Evolutionary conservation across 2,888 invertebrate species (phyloP), one percentile per base, ranked within the genome.

Genomic region (Hirtodrosophila cameraria): DNA sequence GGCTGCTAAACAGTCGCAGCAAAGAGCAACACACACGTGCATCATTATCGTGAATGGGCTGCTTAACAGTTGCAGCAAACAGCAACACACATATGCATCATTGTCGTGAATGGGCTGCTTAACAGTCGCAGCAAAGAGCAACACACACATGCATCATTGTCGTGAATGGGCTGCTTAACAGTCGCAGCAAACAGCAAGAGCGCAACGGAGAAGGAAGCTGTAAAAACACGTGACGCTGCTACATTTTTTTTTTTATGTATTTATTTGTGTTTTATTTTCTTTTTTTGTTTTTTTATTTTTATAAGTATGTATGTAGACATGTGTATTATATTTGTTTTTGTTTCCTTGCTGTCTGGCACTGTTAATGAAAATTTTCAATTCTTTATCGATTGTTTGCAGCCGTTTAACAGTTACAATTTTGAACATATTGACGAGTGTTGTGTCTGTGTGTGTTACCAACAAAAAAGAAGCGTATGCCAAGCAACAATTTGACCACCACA

Each of bases 351-450:
- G 43, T 8, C 38, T 43, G 18, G 59, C 59, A 50, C 15, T 48
- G 41, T 49, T 60, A 35, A 53, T 30, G 8, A 41, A n/a, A 41
- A 42, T 45, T 30, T 23, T 42, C 12, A 42, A 49, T 41, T 57
- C 7, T 54, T 35, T 45, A 55, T 59, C 12, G 28, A 46, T 71
- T 60, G 53, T 15, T 62, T 73, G 15, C 73, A 73, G 69, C 74
- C 63, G 52, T 74, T 63, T 55, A 54, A 70, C 66, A 72, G 50
- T 65, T 39, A 61, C 52, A 60, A 60, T 54, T n/a, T 61, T 55
- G 64, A 64, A 28, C 46, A 61, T 66, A 58, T 70, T 70, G 70
- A 70, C 70, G 57, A 50, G 61, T 75, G 49, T 69, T 61, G 71
- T 58, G 62, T 76, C 65, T 66, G 75, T 72, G 72, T 60, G 36